Evolutionary conservation across 2,797 vertebrate genomes (phyloP), one percentile per base, ranked within the genome.

Genomic region (Darevskia nairensis): DNA sequence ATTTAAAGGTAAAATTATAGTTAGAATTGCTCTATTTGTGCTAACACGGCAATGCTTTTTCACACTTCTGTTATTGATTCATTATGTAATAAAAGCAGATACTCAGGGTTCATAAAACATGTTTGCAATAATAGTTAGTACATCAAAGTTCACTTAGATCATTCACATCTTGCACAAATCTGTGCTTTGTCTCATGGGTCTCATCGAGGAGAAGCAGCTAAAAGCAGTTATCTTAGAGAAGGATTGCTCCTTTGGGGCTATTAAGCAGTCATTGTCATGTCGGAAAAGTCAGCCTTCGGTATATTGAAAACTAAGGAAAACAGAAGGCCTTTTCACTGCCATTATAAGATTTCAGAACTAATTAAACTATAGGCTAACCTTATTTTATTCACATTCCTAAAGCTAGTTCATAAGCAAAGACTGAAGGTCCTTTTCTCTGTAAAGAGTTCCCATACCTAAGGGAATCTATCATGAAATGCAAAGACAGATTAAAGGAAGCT

Each of bases 321-420:
- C 50, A 80, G 17, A 32, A 89, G 69, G 71, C 7, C 9, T 87
- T 92, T 88, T 88, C 4, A 2, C 82, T 92, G 88, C 92, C 86
- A 82, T 69, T 76, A 50, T 87, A 89, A 88, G 61, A 23, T 55
- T 10, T 88, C 86, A 55, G 87, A 86, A 86, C n/a, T 79, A 90
- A 91, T 89, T 72, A 89, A 89, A 90, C 2, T 76, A 83, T 90
- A 91, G 46, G 0, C 17, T 83, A 80, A 72, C 15, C 27, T 90
- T 92, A 50, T 90, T 90, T 88, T 90, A 35, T 89, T 91, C 15
- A 19, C 83, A 83, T 86, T 66, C 50, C n/a, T 92, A 89, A 84
- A 92, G 83, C 46, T 76, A 88, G 35, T 69, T 1, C n/a, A 50
- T 9, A 25, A 75, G 29, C 44, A 68, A 61, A 55, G 5, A 23